A percentile compares a stretch with the other conserved stretches of the same genome.
These are phyloP conservation scores for Leguminivora glycinivorella DNA, from an alignment of 1,140 invertebrate species.

Conservation along the genomic window DNA sequence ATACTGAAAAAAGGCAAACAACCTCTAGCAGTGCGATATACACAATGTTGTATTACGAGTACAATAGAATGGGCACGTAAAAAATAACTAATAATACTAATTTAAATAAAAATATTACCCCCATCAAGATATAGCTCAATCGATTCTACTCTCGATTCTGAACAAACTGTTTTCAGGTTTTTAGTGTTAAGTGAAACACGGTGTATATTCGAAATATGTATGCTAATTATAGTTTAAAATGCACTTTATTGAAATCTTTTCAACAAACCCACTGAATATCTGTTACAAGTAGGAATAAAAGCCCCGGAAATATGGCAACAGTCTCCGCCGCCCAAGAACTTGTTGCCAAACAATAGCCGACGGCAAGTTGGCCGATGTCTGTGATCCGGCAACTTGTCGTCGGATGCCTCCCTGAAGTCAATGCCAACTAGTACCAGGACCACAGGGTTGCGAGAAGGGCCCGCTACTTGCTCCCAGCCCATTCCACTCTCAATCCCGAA, in stretches of 20 bases:
- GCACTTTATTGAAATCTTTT: not conserved
- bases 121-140: no score
- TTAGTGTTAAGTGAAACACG: no score
- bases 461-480: constrained; percentile 47
- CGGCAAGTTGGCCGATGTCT: constrained; percentile 15
- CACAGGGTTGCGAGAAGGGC: constrained; percentile 49
- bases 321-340: not conserved
- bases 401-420: constrained; percentile 63
- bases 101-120: no score
- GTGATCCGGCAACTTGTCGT: constrained; percentile 47
- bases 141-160: no score
- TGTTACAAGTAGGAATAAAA: not conserved
- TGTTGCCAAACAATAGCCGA: constrained; percentile 26
- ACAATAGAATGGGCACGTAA: no score
- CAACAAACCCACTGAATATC: not conserved
- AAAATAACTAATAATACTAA: no score
- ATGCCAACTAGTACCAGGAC: constrained; percentile 75
- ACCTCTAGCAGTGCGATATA: no score
- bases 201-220: no score
- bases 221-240: no score
- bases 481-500: constrained; percentile 2
- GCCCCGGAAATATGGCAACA: not conserved
- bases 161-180: no score
- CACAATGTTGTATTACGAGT: no score
- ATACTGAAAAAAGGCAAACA: no score